Percentiles rank a stretch among this genome's conserved stretches.
These are phyloP conservation scores for Actias luna DNA, from an alignment of 2,888 invertebrate genomes.

Conservation along the genomic window DNA sequence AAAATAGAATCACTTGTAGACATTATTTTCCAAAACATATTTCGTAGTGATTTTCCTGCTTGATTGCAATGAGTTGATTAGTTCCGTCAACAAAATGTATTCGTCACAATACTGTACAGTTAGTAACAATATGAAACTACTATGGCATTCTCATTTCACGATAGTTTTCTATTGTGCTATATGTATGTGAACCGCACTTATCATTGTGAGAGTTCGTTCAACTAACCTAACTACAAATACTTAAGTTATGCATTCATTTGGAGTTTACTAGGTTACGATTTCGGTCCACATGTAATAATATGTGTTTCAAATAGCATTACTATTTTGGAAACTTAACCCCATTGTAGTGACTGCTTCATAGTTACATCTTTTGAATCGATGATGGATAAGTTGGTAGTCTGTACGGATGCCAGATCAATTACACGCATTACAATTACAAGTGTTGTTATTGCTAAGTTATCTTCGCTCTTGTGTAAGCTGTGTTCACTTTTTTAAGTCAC, in stretches of 20 bases:
- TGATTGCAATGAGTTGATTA: neutral
- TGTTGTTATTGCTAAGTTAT: no score
- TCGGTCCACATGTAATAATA: neutral
- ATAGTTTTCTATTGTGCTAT: constrained; percentile 4
- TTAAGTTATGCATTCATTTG: neutral
- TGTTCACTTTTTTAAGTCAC: no score
- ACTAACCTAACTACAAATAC: constrained; percentile 1
- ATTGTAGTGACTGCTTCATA: no score
- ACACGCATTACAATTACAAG: no score
- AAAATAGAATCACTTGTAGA: neutral
- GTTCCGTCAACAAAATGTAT: neutral
- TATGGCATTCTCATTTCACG: neutral
- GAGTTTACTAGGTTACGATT: neutral
- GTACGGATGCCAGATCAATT: no score
- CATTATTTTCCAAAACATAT: neutral
- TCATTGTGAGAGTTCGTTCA: constrained; percentile 10
- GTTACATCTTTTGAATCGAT: no score
- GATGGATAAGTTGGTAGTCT: no score
- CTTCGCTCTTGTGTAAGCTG: no score
- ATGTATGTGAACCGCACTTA: constrained; percentile 11
- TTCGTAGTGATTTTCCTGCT: neutral
- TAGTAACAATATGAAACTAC: neutral
- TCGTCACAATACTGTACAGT: constrained; percentile 6
- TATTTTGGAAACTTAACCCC: no score
- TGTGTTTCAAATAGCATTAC: neutral